A percentile compares a stretch with the other conserved stretches of the same genome.
Conservation (phyloP, 2,888 invertebrate genomes). For the Hirtodrosophila duncani region DNA sequence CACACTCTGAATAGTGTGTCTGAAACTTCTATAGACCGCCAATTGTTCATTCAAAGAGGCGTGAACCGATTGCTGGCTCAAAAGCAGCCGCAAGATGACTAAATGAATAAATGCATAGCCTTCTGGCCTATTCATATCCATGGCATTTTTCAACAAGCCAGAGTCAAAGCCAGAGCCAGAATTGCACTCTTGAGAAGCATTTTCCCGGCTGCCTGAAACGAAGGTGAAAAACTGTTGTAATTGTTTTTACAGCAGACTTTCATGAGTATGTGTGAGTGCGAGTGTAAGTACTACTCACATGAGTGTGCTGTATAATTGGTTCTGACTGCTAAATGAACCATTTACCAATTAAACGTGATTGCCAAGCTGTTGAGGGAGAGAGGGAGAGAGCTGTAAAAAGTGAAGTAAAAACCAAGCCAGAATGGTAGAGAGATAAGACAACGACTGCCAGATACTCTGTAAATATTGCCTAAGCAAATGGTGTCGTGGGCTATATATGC, state of each 20-base stretch:
- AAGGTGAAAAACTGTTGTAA: constrained; percentile 57
- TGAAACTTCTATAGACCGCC: too few species aligned
- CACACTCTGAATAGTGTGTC: neutral
- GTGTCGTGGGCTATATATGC: too few species aligned
- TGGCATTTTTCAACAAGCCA: constrained; percentile 23
- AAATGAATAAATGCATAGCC: constrained; percentile 16
- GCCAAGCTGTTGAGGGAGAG: constrained; percentile 42
- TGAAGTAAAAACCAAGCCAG: neutral
- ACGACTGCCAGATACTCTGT: neutral
- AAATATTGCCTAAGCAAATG: too few species aligned
- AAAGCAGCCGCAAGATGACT: constrained; percentile 12
- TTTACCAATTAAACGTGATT: constrained; percentile 74
- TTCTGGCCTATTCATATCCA: constrained; percentile 2
- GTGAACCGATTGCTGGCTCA: constrained; percentile 20
- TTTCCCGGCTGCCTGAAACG: constrained; percentile 23
- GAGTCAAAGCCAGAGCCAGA: constrained; percentile 5
- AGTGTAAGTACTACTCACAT: too few species aligned
- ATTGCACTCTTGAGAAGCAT: constrained; percentile 35
- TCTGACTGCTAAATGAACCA: constrained; percentile 74
- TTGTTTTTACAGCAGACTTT: constrained; percentile 52
- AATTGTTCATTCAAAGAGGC: constrained; percentile 40
- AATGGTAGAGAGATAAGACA: too few species aligned
- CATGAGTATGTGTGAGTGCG: constrained; percentile 8
- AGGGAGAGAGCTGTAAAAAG: constrained; percentile 11
- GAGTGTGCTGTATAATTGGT: constrained; percentile 52